Conservation (phyloP, 2,888 invertebrate species). For the Mesorhabditis belari region DNA sequence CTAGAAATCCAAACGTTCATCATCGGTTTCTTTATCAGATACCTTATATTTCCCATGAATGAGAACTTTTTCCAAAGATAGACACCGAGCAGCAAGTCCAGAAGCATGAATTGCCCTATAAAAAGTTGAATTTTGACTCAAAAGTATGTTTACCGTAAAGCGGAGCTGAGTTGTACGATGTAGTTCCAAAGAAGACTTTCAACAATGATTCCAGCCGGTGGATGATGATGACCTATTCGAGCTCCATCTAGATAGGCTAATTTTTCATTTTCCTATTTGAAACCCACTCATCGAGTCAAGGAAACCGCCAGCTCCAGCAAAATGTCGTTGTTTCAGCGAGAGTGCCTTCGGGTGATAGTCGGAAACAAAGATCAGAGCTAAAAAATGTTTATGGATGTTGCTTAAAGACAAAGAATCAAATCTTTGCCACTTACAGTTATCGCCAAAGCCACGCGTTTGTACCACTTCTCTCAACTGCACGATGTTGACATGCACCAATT, state of each 20-base stretch:
- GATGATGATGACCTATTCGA: slow-evolving; percentile 2
- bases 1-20: slow-evolving; percentile 3
- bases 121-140: not conserved
- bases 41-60: slow-evolving; percentile 50
- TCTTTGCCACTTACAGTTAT: slow-evolving; percentile 70
- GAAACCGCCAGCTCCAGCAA: slow-evolving; percentile 54
- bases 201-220: slow-evolving; percentile 61
- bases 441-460: slow-evolving; percentile 82
- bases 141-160: slow-evolving; percentile 62
- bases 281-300: slow-evolving; percentile 9
- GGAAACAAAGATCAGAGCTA: slow-evolving; percentile 90
- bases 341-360: slow-evolving; percentile 86
- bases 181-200: slow-evolving; percentile 90
- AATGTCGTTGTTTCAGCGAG: slow-evolving; percentile 78
- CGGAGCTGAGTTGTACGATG: slow-evolving; percentile 87
- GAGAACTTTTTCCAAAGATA: slow-evolving; percentile 83
- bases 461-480: slow-evolving; percentile 85
- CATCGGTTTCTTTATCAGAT: not conserved
- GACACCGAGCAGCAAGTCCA: slow-evolving; percentile 71
- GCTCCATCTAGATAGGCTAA: slow-evolving; percentile 5
- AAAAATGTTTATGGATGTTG: slow-evolving; percentile 5
- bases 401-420: not conserved
- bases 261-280: not conserved
- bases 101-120: slow-evolving; percentile 74
- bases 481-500: slow-evolving; percentile 81